A percentile compares a stretch with the other conserved stretches of the same genome.
Evolutionary conservation across 2,797 vertebrate genomes (phyloP).

Genomic region (Brachyrhaphis roseni): DNA sequence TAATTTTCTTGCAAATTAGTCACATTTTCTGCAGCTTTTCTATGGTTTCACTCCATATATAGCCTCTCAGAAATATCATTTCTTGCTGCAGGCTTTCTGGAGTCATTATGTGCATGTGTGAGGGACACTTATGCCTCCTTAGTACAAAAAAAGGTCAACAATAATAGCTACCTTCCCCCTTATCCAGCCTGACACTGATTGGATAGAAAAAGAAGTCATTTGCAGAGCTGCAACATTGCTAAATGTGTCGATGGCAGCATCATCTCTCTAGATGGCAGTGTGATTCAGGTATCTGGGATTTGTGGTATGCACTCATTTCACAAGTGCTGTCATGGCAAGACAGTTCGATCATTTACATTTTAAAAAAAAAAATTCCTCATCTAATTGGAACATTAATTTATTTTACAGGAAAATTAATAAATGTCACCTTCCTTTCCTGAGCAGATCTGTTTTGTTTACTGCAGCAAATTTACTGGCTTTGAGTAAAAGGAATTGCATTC

Average conservation of each 20-base stretch:
- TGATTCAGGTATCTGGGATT: constrained; percentile 23
- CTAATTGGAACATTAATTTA: neutral
- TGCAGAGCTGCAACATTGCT: constrained; percentile 11
- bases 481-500: neutral
- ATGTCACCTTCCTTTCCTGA: neutral
- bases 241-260: constrained; percentile 5
- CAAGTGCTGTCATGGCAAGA: neutral
- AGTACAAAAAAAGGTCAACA: constrained; percentile 2
- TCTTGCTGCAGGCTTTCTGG: neutral
- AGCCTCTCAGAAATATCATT: constrained; percentile 2
- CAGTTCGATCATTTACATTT: constrained; percentile 1
- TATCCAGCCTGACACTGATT: constrained; percentile 4
- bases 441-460: neutral
- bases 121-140: neutral
- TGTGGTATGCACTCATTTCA: neutral
- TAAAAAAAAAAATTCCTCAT: neutral
- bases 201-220: constrained; percentile 11
- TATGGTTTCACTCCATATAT: constrained; percentile 11
- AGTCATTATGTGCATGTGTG: constrained; percentile 9
- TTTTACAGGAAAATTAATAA: neutral
- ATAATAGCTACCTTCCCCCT: constrained; percentile 20
- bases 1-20: neutral
- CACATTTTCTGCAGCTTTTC: constrained; percentile 27
- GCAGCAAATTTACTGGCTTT: neutral
- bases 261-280: constrained; percentile 74